A percentile compares a stretch with the other conserved stretches of the same genome.
phyloP scores from a whole-genome alignment of 1,140 invertebrate species.

The Theocolax elegans region DNA sequence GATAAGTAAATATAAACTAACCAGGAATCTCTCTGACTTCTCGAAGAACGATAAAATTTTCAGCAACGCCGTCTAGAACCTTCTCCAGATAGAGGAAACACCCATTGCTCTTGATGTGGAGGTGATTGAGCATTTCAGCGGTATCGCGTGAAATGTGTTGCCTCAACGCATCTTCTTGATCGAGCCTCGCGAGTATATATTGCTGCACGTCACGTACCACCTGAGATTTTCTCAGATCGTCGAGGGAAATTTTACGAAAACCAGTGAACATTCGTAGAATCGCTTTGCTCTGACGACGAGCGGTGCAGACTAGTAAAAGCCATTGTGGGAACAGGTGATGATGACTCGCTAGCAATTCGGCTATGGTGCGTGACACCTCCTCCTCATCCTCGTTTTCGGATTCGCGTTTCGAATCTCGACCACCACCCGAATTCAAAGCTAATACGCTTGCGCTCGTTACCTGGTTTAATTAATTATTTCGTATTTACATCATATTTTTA shows the following conservation, averaged over 20 bases:
- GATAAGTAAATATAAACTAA: too few species aligned
- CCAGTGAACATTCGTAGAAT: constrained; percentile 93
- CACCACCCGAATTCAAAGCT: constrained; percentile 26
- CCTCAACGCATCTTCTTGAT: constrained; percentile 82
- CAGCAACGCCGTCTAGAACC: constrained; percentile 91
- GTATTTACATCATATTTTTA: too few species aligned
- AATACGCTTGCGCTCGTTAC: constrained; percentile 30
- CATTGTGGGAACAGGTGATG: constrained; percentile 94
- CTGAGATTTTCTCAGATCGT: constrained; percentile 89
- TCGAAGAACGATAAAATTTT: constrained; percentile 90
- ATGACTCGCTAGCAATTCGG: constrained; percentile 87
- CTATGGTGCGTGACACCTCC: constrained; percentile 78
- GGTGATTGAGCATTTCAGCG: constrained; percentile 93
- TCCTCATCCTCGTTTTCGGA: constrained; percentile 52
- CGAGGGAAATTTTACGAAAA: constrained; percentile 91
- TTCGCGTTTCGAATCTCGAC: constrained; percentile 59
- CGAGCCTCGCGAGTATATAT: constrained; percentile 91
- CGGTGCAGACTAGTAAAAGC: constrained; percentile 91
- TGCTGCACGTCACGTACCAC: constrained; percentile 93
- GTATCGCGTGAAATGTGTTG: constrained; percentile 86
- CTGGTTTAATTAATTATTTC: too few species aligned
- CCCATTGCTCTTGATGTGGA: constrained; percentile 96
- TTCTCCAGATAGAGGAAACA: constrained; percentile 95
- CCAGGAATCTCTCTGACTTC: constrained; percentile 88
- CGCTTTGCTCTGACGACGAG: constrained; percentile 85